Conservation (phyloP, 1,140 invertebrate genomes). For the Anthonomus grandis region DNA sequence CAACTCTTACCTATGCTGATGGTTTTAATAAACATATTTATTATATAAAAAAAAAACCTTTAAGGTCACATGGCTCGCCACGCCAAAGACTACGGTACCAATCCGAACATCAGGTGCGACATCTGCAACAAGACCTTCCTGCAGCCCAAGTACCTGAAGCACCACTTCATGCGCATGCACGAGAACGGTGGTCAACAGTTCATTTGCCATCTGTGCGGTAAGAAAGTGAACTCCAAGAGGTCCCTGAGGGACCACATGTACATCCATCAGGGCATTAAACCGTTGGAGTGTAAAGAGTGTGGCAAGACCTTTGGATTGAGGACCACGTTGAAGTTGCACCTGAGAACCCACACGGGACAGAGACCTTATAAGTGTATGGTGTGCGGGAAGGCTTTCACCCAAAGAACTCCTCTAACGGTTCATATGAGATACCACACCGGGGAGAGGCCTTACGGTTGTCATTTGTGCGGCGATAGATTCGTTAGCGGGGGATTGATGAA, state of each 20-base stretch:
- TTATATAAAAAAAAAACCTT: neutral
- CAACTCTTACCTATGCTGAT: no score
- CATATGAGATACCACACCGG: conserved; percentile 57
- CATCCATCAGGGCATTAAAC: conserved; percentile 40
- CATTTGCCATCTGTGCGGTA: conserved; percentile 39
- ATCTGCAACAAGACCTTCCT: conserved; percentile 49
- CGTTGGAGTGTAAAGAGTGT: conserved; percentile 40
- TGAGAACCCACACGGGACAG: conserved; percentile 72
- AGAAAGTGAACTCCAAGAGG: conserved; percentile 33
- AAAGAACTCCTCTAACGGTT: conserved; percentile 36
- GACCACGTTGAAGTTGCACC: conserved; percentile 62
- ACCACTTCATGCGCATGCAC: conserved; percentile 34
- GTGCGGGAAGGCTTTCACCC: conserved; percentile 60
- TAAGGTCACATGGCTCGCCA: conserved; percentile 34
- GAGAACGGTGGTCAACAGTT: conserved; percentile 34
- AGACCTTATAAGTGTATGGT: conserved; percentile 68
- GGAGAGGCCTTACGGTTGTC: conserved; percentile 60
- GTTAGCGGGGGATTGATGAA: conserved; percentile 48
- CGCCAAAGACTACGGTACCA: conserved; percentile 35
- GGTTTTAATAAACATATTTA: neutral
- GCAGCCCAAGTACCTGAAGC: conserved; percentile 34
- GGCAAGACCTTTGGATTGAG: conserved; percentile 33
- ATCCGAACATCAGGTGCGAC: conserved; percentile 50
- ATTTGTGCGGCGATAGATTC: conserved; percentile 66
- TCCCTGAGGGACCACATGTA: conserved; percentile 37